phyloP scores from a whole-genome alignment of 2,888 invertebrate genomes.

The Glomeris marginata region DNA sequence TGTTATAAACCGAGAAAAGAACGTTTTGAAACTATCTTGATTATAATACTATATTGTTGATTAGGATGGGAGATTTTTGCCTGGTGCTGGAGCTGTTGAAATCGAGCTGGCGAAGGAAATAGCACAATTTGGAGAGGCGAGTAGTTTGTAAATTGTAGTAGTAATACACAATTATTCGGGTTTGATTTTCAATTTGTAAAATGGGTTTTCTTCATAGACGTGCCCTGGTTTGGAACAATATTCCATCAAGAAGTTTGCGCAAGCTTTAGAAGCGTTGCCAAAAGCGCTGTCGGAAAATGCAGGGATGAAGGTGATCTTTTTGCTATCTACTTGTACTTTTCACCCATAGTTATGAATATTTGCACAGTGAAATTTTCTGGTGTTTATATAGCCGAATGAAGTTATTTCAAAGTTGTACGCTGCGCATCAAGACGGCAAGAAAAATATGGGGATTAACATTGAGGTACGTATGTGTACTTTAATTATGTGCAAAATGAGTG shows the following conservation, averaged over 20 bases:
- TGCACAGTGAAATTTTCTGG: background rate
- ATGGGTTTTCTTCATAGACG: slow-evolving; percentile 34
- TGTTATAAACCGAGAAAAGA: background rate
- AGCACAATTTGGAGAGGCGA: slow-evolving; percentile 60
- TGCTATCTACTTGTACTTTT: background rate
- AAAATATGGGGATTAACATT: slow-evolving; percentile 71
- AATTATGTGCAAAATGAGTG: background rate
- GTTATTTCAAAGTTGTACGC: slow-evolving; percentile 77
- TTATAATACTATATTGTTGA: slow-evolving; percentile 1
- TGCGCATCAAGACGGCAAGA: slow-evolving; percentile 79
- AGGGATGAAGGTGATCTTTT: slow-evolving; percentile 49
- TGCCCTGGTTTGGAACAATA: slow-evolving; percentile 93
- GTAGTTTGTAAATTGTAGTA: slow-evolving; percentile 6
- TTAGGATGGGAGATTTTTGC: slow-evolving; percentile 47
- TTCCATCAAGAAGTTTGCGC: slow-evolving; percentile 76
- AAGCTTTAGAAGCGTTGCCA: slow-evolving; percentile 76
- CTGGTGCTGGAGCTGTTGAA: slow-evolving; percentile 93
- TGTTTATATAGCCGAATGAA: slow-evolving; percentile 45
- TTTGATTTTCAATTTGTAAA: background rate
- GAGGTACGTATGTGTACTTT: slow-evolving; percentile 37
- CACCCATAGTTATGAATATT: background rate
- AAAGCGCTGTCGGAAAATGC: slow-evolving; percentile 89
- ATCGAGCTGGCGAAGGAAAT: slow-evolving; percentile 81
- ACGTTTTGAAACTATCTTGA: background rate
- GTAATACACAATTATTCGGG: background rate